phyloP scores from a whole-genome alignment of 2,113 vertebrate species.

The Dromaius novaehollandiae region DNA sequence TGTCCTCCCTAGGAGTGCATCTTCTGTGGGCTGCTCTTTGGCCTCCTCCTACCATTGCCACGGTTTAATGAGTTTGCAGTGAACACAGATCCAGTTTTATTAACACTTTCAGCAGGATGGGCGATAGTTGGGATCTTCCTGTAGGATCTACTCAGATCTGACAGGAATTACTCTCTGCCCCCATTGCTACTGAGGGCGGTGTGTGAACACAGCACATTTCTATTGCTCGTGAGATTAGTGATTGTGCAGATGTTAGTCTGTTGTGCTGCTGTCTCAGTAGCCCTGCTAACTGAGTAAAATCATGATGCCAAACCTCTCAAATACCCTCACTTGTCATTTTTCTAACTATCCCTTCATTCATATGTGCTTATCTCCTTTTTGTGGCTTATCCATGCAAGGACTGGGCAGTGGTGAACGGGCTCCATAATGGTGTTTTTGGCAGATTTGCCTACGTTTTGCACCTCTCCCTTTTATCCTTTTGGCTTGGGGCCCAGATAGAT shows the following conservation, averaged over 20 bases:
- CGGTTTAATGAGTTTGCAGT: not conserved
- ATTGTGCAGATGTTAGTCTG: not conserved
- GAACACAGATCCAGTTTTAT: not conserved
- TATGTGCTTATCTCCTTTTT: not conserved
- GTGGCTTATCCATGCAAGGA: not conserved
- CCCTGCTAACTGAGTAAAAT: not conserved
- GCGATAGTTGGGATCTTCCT: not conserved
- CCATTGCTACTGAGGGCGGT: accelerated
- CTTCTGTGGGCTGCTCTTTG: not conserved
- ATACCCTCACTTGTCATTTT: not conserved
- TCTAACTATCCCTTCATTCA: not conserved
- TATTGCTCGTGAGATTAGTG: not conserved
- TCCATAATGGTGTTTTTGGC: not conserved
- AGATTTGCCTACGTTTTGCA: not conserved
- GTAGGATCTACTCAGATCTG: not conserved
- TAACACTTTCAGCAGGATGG: not conserved
- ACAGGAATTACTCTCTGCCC: not conserved
- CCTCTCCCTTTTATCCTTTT: not conserved
- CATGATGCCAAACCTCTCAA: not conserved
- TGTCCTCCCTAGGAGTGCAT: not conserved
- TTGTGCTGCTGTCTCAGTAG: accelerated
- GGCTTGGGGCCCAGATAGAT: not conserved
- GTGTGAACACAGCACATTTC: not conserved
- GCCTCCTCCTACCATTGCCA: accelerated
- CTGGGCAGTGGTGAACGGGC: not conserved